Base-by-base conservation (phyloP, 2,113 vertebrate species). In the Anoplopoma fimbria region DNA sequence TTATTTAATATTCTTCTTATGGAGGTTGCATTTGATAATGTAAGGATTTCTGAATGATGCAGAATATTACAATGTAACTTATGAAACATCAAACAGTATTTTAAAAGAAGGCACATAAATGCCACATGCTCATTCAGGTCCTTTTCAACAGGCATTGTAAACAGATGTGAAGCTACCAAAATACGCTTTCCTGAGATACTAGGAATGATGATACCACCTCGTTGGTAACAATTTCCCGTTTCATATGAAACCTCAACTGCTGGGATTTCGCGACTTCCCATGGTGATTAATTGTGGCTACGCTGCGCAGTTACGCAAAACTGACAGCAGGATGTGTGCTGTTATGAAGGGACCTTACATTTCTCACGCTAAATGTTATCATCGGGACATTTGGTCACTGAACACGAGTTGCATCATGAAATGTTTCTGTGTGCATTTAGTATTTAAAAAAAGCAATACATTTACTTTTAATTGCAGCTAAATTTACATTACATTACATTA, bases 241-340 rank as follows among this genome's bases (percentile, higher is more conserved):
- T 87, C 87, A 70, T 47, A 58, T 82, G 78, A 91, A 89, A 88
- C 84, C 81, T 75, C 68, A 88, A 89, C 82, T 69, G 86, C 71
- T 83, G 36, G 73, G 36, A 83, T 84, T 91, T 86, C 76, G 42
- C 3, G 75, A 71, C 62, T 83, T 88, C 79, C 77, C 70, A 79
- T 36, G 51, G 64, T 84, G 82, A 89, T 89, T 88, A 69, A 91
- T 71, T 36, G 75, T 34, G 9, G 13, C 68, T 72, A 9, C 2
- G 19, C 45, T 67, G 60, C 15, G 49, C 60, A 23, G 71, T 53
- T 88, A 63, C 60, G 71, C 33, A 40, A 70, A 64, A 79, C 38
- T 84, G 80, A 84, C 84, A 88, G 84, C 88, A 91, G 88, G 82
- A 91, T 82, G 88, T 83, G 82, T 84, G 84, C 80, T 79, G 77